Evolutionary conservation across 2,888 invertebrate species (phyloP).

Genomic region (Penaeus monodon): DNA sequence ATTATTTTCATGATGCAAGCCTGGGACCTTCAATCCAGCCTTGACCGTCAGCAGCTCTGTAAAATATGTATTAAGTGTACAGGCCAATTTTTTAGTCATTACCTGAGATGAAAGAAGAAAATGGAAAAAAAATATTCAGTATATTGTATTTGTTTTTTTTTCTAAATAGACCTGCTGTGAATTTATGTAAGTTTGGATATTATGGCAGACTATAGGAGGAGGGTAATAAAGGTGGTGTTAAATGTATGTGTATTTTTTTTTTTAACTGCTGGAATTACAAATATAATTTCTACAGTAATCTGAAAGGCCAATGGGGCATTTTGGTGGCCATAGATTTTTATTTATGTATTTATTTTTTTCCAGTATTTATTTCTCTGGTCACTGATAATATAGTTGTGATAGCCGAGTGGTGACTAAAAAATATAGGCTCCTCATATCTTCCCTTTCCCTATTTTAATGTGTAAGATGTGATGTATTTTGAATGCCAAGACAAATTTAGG

Average conservation of each 20-base stretch:
- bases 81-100: conserved; percentile 27
- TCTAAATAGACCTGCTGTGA: no score
- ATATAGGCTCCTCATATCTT: conserved; percentile 25
- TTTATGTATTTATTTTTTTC: not conserved
- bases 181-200: no score
- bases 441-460: conserved; percentile 1
- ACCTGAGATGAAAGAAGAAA: conserved; percentile 5
- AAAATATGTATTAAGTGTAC: conserved; percentile 34
- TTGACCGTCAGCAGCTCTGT: conserved; percentile 36
- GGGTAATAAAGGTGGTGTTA: no score
- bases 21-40: conserved; percentile 39
- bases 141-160: no score
- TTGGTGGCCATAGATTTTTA: conserved; percentile 1
- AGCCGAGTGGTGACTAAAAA: conserved; percentile 28
- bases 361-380: no score
- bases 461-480: no score
- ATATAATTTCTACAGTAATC: no score
- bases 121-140: not conserved
- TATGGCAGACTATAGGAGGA: no score
- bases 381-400: no score
- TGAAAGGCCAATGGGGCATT: not conserved
- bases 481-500: conserved; percentile 4
- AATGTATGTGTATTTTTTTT: no score
- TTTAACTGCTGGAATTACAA: no score
- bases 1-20: conserved; percentile 49